A percentile compares a stretch with the other conserved stretches of the same genome.
phyloP scores from a whole-genome alignment of 37 sponge, comb jelly and placozoan species.

The Spongilla lacustris region DNA sequence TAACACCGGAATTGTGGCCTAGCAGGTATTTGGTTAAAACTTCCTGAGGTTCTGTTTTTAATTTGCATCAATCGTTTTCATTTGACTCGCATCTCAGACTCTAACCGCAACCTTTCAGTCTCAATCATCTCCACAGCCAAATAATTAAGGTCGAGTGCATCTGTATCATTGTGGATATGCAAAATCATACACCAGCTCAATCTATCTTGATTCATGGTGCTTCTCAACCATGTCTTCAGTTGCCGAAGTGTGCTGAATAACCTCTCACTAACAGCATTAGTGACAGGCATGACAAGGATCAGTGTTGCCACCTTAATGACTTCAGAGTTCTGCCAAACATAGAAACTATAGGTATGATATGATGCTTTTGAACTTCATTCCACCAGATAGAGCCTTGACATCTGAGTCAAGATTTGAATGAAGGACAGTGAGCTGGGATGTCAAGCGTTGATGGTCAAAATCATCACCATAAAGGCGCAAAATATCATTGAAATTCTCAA shows the following conservation, averaged over 20 bases:
- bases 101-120: no score
- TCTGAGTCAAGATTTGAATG: background rate
- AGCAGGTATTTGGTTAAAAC: no score
- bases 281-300: conserved; percentile 60
- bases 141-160: no score
- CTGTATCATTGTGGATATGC: conserved; percentile 55
- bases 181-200: conserved; percentile 52
- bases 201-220: conserved; percentile 38
- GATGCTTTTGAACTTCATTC: no score
- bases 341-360: background rate
- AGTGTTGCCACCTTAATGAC: conserved; percentile 46
- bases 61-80: no score
- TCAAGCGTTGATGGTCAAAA: conserved; percentile 16
- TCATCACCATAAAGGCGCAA: conserved; percentile 33
- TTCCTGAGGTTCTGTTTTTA: no score
- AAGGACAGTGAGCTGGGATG: conserved; percentile 29
- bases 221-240: conserved; percentile 51
- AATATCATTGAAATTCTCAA: conserved; percentile 3
- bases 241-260: conserved; percentile 48
- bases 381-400: no score
- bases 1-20: no score
- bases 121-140: no score
- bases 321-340: conserved; percentile 19
- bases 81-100: no score
- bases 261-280: conserved; percentile 63